Conservation (phyloP, 2,797 vertebrate genomes). For the Steatocranus sp. region DNA sequence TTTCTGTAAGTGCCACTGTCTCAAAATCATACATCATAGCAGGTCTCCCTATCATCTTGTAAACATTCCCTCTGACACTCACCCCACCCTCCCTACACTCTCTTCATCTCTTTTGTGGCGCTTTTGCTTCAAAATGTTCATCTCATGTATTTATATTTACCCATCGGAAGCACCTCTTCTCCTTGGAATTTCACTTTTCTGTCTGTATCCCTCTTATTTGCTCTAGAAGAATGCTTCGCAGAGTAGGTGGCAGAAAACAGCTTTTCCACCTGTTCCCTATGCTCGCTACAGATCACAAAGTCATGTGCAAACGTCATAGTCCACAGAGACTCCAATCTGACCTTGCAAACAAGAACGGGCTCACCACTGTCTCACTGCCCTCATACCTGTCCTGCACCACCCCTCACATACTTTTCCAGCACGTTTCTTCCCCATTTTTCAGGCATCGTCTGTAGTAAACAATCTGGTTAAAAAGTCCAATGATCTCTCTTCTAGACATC, state of each 20-base stretch:
- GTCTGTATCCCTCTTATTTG: background rate
- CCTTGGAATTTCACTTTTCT: background rate
- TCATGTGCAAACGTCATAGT: background rate
- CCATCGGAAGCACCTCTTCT: fast-evolving
- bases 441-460: background rate
- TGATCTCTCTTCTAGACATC: background rate
- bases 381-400: background rate
- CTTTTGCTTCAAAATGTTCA: background rate
- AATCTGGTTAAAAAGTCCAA: background rate
- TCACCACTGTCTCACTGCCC: background rate
- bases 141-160: background rate
- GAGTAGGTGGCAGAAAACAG: background rate
- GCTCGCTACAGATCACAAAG: background rate
- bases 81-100: background rate
- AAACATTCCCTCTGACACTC: background rate
- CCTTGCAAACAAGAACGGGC: background rate
- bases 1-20: background rate
- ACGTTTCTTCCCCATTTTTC: background rate
- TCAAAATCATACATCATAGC: background rate
- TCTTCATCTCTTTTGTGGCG: background rate
- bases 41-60: background rate
- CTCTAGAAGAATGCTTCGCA: fast-evolving
- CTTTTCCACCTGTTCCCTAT: background rate
- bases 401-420: background rate
- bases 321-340: background rate